phyloP scores from a whole-genome alignment of 92 coral and sea anemone genomes.

The Phenganax stokvisi region DNA sequence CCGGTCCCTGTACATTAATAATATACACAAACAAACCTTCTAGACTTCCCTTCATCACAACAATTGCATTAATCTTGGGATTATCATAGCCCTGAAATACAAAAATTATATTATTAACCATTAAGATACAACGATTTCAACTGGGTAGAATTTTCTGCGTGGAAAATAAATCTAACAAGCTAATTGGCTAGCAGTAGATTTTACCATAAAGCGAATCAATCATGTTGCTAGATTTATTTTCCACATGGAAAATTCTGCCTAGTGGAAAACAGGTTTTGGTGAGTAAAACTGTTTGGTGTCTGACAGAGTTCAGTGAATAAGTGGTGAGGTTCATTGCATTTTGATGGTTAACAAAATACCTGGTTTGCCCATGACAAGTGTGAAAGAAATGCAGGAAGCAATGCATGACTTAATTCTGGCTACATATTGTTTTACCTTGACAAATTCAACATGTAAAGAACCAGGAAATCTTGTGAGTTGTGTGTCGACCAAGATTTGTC shows the following conservation, averaged over 20 bases:
- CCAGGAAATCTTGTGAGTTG: slow-evolving; percentile 72
- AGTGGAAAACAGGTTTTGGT: too few relatives aligned
- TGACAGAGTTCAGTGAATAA: too few relatives aligned
- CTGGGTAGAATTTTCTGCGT: too few relatives aligned
- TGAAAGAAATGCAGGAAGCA: neutral
- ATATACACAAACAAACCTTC: slow-evolving; percentile 55
- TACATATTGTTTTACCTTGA: slow-evolving; percentile 57
- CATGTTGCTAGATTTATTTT: too few relatives aligned
- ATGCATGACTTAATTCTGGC: neutral
- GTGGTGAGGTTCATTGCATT: neutral
- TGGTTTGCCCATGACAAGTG: neutral
- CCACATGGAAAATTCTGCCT: too few relatives aligned
- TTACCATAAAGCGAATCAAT: too few relatives aligned
- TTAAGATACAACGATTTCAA: neutral
- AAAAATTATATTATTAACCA: neutral
- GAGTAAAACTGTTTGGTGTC: too few relatives aligned
- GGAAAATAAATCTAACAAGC: too few relatives aligned
- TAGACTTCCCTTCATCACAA: slow-evolving; percentile 90
- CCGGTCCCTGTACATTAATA: neutral
- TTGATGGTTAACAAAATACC: neutral
- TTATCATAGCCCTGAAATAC: slow-evolving; percentile 83
- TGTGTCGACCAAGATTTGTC: slow-evolving; percentile 66
- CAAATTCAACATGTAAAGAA: slow-evolving; percentile 69
- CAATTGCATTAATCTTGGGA: slow-evolving; percentile 92
- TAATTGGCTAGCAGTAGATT: too few relatives aligned